Conservation (phyloP, 1,140 invertebrate species). For the Drosophila ohnishii region DNA sequence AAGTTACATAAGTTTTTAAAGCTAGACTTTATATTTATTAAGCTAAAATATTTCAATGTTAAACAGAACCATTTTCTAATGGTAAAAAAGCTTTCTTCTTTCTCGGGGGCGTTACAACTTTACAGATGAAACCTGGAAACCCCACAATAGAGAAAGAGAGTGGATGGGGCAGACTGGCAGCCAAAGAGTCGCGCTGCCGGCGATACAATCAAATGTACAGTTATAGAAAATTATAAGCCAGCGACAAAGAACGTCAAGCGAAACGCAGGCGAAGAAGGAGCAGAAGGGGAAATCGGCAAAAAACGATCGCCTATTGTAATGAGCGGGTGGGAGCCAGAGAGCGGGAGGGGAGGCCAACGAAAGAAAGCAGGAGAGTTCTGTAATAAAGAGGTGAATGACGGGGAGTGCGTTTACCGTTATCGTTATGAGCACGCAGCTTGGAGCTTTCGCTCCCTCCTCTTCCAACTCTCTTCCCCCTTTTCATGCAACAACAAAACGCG, state of each 20-base stretch:
- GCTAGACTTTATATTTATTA: neutral
- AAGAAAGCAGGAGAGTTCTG: slow-evolving; percentile 1
- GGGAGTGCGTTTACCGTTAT: slow-evolving; percentile 61
- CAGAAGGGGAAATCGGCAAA: slow-evolving; percentile 7
- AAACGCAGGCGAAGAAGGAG: slow-evolving; percentile 13
- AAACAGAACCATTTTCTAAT: neutral
- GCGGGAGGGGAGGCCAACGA: neutral
- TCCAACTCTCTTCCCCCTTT: slow-evolving; percentile 17
- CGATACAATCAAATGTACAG: slow-evolving; percentile 66
- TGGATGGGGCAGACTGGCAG: slow-evolving; percentile 23
- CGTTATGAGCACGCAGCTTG: slow-evolving; percentile 68
- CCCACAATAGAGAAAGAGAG: slow-evolving; percentile 13
- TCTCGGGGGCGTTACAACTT: slow-evolving; percentile 15
- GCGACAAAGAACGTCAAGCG: slow-evolving; percentile 59
- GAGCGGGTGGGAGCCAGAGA: neutral
- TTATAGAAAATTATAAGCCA: slow-evolving; percentile 74
- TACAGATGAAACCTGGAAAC: slow-evolving; percentile 8
- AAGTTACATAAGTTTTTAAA: neutral
- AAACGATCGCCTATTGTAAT: slow-evolving; percentile 32
- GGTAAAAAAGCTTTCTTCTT: neutral
- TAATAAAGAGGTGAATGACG: slow-evolving; percentile 3
- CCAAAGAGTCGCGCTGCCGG: slow-evolving; percentile 19
- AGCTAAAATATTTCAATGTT: neutral
- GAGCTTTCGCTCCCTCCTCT: slow-evolving; percentile 7
- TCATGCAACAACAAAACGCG: slow-evolving; percentile 68